Percentiles rank a stretch among this genome's conserved stretches.
Conservation (phyloP, 1,140 invertebrate genomes). For the Acromyrmex heyeri region DNA sequence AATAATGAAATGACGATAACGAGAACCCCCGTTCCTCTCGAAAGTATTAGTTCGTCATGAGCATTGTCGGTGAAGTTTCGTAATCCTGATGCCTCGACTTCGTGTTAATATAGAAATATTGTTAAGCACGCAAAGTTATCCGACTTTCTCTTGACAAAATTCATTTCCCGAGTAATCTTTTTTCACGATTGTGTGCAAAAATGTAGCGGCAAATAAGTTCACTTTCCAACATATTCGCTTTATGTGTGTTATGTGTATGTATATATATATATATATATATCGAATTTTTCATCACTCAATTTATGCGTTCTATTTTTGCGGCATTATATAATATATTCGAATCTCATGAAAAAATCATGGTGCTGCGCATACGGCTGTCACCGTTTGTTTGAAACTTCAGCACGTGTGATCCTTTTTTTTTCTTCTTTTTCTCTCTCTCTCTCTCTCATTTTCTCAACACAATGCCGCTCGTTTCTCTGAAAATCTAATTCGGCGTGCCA, state of each 20-base stretch:
- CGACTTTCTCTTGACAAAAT: background rate
- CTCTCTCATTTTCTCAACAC: background rate
- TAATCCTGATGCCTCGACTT: background rate
- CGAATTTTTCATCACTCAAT: background rate
- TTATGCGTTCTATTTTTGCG: constrained; percentile 19
- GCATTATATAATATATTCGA: constrained; percentile 40
- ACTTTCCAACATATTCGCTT: background rate
- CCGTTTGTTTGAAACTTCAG: constrained; percentile 39
- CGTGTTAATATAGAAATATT: constrained; percentile 9
- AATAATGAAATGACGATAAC: background rate
- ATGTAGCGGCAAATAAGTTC: constrained; percentile 31
- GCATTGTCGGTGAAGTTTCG: background rate
- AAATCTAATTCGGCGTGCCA: constrained; percentile 41
- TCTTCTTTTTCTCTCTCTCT: background rate
- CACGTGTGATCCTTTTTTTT: background rate
- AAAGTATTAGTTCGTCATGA: background rate
- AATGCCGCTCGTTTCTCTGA: constrained; percentile 22
- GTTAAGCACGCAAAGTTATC: constrained; percentile 29
- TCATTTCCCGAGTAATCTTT: constrained; percentile 29
- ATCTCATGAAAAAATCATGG: constrained; percentile 48
- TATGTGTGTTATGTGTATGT: too few species aligned
- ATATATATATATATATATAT: background rate
- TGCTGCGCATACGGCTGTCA: constrained; percentile 1
- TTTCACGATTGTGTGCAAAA: constrained; percentile 15
- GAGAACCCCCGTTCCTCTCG: background rate